Evolutionary conservation across 2,888 invertebrate species (phyloP).

Genomic region (Habroteleia sp.): DNA sequence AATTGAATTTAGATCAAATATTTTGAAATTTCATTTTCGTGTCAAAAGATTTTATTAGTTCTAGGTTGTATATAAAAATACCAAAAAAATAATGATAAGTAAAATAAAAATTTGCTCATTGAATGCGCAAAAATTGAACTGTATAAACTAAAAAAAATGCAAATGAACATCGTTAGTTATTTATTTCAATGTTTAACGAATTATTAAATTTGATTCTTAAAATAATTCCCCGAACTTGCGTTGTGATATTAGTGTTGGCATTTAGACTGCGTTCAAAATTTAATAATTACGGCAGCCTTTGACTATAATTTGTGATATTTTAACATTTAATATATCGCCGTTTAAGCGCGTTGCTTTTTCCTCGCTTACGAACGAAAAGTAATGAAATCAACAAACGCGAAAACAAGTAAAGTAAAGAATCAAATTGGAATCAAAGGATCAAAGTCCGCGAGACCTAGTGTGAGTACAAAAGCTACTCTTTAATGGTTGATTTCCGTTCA

Average conservation of each 20-base stretch:
- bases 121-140: no score
- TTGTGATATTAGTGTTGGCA: neutral
- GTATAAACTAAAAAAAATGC: no score
- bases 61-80: no score
- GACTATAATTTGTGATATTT: conserved; percentile 7
- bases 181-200: neutral
- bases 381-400: conserved; percentile 57
- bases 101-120: no score
- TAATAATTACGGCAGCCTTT: conserved; percentile 15
- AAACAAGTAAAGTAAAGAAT: conserved; percentile 59
- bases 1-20: no score
- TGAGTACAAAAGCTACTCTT: conserved; percentile 58
- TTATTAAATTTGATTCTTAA: neutral
- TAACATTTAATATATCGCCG: conserved; percentile 18
- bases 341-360: conserved; percentile 21
- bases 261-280: conserved; percentile 6
- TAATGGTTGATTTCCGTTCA: conserved; percentile 58
- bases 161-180: no score
- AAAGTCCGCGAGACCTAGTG: conserved; percentile 44
- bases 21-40: no score
- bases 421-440: conserved; percentile 56
- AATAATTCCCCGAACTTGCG: neutral
- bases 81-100: no score
- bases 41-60: no score
- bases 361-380: conserved; percentile 22